Evolutionary conservation across 2,113 vertebrate species (phyloP), one percentile per base, ranked within the genome.

Genomic region (Excalfactoria chinensis): DNA sequence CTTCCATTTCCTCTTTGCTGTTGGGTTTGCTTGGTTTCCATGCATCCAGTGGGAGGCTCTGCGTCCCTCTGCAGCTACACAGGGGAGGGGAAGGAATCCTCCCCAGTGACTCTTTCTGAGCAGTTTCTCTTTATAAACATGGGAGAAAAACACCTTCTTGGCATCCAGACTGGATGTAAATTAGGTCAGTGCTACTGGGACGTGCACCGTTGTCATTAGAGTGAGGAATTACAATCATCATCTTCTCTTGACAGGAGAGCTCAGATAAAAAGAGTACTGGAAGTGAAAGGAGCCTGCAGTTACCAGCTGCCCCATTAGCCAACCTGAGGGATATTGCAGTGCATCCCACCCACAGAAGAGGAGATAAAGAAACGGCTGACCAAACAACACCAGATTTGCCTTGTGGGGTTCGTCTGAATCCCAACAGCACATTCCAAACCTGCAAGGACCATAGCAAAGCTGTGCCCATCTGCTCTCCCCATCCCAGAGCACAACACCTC

Each of bases 81-180:
- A 4, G 63, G 32, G 28, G 20, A 1, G 6, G 7, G 48, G 48
- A 30, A 44, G 7, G 8, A 37, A 2, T 4, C n/a, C 3, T 2
- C 74, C 35, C 60, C 60, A 4, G 6, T 11, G 53, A 30, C 15
- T 35, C 21, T 8, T 11, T 14, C 53, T n/a, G 40, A 41, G 26
- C 30, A 59, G 23, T 59, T 44, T 59, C 18, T 40, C 60, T 10
- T 55, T 21, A 0, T 17, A 12, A 25, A 40, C 35, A 5, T 5
- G 5, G 11, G 34, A 9, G 23, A 64, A 67, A 69, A 44, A 1
- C 9, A 35, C 46, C 21, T 6, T 13, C 28, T 14, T 46, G 15
- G 25, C 56, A 32, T 43, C 40, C 13, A 25, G 75, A n/a, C 70
- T 21, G 30, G 53, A 32, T n/a, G 32, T 12, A 56, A 90, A 40